Conservation (phyloP, 1,140 invertebrate species). For the Monomorium pharaonis region DNA sequence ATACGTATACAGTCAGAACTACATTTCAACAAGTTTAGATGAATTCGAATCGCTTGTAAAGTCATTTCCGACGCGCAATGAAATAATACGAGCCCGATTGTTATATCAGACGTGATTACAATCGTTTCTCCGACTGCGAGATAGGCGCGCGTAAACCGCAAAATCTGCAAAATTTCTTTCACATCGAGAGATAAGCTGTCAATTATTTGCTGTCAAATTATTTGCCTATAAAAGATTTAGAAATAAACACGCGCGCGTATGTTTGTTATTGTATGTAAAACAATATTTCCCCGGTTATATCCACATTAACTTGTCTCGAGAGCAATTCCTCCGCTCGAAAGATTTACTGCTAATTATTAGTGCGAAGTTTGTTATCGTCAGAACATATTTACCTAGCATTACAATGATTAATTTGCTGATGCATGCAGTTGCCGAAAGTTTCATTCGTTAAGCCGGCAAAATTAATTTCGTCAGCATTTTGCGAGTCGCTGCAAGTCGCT, state of each 20-base stretch:
- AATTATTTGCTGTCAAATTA: not conserved
- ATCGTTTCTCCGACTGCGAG: not conserved
- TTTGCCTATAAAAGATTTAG: not conserved
- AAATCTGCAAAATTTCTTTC: not conserved
- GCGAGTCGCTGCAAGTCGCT: not conserved
- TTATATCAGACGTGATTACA: not conserved
- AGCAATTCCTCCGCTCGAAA: not conserved
- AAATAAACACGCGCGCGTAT: not conserved
- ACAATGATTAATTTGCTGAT: slow-evolving; percentile 6
- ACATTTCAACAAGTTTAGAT: slow-evolving; percentile 23
- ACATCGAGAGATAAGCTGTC: too few relatives aligned
- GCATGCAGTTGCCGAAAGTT: not conserved
- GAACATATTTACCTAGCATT: not conserved
- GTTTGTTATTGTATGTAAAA: not conserved
- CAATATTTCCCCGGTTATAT: not conserved
- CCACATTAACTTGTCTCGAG: not conserved
- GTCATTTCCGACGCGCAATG: not conserved
- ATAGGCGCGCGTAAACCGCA: not conserved
- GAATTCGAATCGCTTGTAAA: not conserved
- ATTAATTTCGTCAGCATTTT: not conserved
- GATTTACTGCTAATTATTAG: not conserved
- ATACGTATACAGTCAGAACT: not conserved
- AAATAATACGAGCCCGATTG: not conserved
- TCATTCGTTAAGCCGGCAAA: not conserved
- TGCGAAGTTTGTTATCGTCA: slow-evolving; percentile 11